Conservation (phyloP, 2,113 vertebrate genomes). For the Sander vitreus region DNA sequence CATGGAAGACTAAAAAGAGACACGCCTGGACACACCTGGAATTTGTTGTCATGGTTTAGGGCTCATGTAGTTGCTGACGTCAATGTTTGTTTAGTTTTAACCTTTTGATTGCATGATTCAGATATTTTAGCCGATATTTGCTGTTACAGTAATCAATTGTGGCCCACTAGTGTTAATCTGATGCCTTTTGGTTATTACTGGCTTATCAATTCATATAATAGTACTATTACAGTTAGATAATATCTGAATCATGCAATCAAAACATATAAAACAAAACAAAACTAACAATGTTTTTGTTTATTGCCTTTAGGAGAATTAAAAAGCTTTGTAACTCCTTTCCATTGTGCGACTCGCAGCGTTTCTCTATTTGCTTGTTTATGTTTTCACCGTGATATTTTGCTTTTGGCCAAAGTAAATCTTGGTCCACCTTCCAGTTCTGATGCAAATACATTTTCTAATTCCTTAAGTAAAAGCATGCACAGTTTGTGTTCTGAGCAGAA, state of each 20-base stretch:
- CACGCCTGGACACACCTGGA: not conserved
- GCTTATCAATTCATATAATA: not conserved
- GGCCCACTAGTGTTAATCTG: not conserved
- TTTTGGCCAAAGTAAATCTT: not conserved
- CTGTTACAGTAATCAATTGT: not conserved
- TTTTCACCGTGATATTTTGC: not conserved
- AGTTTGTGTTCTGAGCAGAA: not conserved
- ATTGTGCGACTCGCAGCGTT: not conserved
- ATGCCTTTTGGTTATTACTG: not conserved
- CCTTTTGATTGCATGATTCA: not conserved
- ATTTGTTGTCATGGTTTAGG: not conserved
- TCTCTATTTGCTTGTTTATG: not conserved
- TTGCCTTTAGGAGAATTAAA: not conserved
- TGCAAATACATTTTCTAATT: not conserved
- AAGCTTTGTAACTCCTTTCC: not conserved
- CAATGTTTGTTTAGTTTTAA: not conserved
- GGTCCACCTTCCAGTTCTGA: not conserved
- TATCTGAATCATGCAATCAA: slow-evolving; percentile 1
- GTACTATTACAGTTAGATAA: not conserved
- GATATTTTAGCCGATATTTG: not conserved
- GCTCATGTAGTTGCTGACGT: not conserved
- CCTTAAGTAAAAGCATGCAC: not conserved
- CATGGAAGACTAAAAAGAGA: not conserved
- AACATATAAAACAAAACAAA: not conserved
- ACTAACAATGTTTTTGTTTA: too few relatives aligned